Conservation (phyloP, 92 coral and sea anemone species). For the Parazoanthus darwini region DNA sequence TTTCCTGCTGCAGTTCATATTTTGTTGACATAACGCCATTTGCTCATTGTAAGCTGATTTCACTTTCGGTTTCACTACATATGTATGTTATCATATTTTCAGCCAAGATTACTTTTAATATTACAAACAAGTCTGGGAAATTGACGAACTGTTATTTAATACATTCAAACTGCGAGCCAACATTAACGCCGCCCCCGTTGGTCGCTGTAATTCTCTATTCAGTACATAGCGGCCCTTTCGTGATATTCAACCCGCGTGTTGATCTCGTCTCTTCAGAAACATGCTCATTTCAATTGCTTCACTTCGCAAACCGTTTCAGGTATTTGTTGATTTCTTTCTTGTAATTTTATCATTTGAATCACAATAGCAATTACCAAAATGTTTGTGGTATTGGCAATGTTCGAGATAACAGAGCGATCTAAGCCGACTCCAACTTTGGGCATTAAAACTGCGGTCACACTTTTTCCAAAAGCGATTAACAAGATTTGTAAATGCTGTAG, state of each 20-base stretch:
- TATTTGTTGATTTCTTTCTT: neutral
- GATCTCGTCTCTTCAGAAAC: neutral
- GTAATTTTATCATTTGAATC: neutral
- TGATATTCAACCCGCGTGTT: neutral
- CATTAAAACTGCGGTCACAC: neutral
- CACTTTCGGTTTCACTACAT: neutral
- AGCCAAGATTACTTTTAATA: neutral
- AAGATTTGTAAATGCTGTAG: neutral
- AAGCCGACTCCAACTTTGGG: neutral
- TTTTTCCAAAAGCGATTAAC: conserved; percentile 1
- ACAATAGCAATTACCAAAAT: neutral
- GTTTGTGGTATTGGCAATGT: neutral
- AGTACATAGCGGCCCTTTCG: neutral
- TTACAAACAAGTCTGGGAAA: neutral
- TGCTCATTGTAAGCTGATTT: neutral
- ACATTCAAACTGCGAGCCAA: neutral
- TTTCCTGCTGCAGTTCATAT: neutral
- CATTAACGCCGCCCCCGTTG: neutral
- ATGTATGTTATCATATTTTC: neutral
- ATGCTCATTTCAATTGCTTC: neutral
- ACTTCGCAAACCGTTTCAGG: neutral
- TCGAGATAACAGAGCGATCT: neutral
- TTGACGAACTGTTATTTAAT: neutral
- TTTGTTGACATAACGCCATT: conserved; percentile 8
- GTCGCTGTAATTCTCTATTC: too few species aligned